Evolutionary conservation across 2,113 vertebrate genomes (phyloP).

Genomic region (Thalassoma bifasciatum): DNA sequence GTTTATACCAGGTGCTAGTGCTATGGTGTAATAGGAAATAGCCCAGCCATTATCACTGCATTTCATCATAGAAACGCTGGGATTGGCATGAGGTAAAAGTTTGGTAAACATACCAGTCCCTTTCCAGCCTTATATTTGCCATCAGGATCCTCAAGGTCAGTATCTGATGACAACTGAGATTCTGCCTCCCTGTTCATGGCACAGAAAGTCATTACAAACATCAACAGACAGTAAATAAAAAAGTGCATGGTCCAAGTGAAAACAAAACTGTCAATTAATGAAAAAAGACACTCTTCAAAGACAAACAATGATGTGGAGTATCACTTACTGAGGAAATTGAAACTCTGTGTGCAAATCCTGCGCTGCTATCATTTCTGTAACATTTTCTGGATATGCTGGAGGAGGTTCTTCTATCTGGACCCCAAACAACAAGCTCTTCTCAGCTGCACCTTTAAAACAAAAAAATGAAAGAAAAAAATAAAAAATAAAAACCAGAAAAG

Average conservation of each 20-base stretch:
- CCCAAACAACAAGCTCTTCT: conserved; percentile 19
- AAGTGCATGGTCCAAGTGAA: neutral
- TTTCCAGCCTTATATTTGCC: conserved; percentile 91
- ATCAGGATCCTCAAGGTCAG: conserved; percentile 95
- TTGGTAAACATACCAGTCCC: conserved; percentile 85
- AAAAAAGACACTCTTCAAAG: neutral
- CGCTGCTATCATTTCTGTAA: conserved; percentile 99
- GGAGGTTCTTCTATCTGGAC: conserved; percentile 72
- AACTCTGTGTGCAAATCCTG: conserved; percentile 97
- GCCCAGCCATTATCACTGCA: conserved; percentile 7
- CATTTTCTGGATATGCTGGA: conserved; percentile 92
- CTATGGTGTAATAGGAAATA: conserved; percentile 2
- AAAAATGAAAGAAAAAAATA: too few relatives aligned
- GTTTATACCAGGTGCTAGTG: neutral
- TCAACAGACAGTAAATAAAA: neutral
- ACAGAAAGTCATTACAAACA: conserved; percentile 38
- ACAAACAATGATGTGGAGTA: conserved; percentile 63
- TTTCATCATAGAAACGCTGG: neutral
- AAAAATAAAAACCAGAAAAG: neutral
- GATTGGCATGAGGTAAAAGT: neutral
- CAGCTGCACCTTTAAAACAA: conserved; percentile 34
- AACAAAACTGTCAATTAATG: neutral
- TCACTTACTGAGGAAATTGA: conserved; percentile 94
- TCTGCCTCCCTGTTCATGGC: conserved; percentile 90
- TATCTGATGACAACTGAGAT: conserved; percentile 95